phyloP scores from a whole-genome alignment of 2,797 vertebrate genomes.

The Myripristis murdjan region DNA sequence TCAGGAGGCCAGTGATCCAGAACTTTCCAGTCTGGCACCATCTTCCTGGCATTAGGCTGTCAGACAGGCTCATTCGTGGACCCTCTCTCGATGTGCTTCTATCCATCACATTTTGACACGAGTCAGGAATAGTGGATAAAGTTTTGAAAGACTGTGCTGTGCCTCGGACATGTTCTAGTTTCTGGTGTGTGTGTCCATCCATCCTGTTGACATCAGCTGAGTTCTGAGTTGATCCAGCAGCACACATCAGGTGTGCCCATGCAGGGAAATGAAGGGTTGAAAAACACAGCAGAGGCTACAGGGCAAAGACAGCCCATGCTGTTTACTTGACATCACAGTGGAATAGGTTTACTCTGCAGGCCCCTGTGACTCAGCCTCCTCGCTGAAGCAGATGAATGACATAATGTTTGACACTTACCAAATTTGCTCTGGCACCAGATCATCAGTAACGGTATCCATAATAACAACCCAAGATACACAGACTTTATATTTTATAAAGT shows the following conservation, averaged over 20 bases:
- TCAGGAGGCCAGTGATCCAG: conserved; percentile 31
- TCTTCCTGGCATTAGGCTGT: background rate
- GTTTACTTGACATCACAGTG: conserved; percentile 59
- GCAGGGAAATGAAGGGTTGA: conserved; percentile 32
- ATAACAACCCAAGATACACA: conserved; percentile 2
- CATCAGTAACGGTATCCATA: background rate
- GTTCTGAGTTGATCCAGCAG: conserved; percentile 28
- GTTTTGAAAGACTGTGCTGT: conserved; percentile 10
- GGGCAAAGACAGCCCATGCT: conserved; percentile 41
- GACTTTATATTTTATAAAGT: background rate
- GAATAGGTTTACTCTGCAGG: conserved; percentile 46
- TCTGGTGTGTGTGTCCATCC: background rate
- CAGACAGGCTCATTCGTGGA: conserved; percentile 11
- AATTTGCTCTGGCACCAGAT: background rate
- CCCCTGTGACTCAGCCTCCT: conserved; percentile 22
- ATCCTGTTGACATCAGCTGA: background rate
- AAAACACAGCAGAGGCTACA: conserved; percentile 52
- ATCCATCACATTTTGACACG: conserved; percentile 20
- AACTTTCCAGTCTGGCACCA: conserved; percentile 25
- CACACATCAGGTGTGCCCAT: conserved; percentile 54
- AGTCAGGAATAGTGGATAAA: conserved; percentile 5
- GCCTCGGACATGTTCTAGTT: conserved; percentile 11
- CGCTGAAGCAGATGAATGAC: conserved; percentile 48
- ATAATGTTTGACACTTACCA: conserved; percentile 46
- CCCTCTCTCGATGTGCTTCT: conserved; percentile 3